Percentiles rank a stretch among this genome's conserved stretches.
These are phyloP conservation scores for Mus spretus DNA, from an alignment of 2,797 vertebrate genomes.

Conservation along the genomic window DNA sequence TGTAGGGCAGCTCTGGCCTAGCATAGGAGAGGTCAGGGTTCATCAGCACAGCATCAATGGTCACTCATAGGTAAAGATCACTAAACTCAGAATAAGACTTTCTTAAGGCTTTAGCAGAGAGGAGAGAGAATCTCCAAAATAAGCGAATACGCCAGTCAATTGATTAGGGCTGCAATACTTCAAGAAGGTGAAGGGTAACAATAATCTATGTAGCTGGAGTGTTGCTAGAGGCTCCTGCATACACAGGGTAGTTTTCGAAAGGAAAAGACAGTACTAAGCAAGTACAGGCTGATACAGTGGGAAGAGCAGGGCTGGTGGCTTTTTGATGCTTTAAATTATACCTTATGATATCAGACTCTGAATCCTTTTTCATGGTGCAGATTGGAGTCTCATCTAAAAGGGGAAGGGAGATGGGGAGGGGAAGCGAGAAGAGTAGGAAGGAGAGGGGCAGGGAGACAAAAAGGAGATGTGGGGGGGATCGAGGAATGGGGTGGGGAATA, in stretches of 20 bases:
- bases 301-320: not conserved
- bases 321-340: not conserved
- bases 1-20: not conserved
- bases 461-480: not conserved
- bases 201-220: not conserved
- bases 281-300: not conserved
- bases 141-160: not conserved
- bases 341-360: not conserved
- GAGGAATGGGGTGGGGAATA: not conserved
- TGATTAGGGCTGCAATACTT: slow-evolving; percentile 1
- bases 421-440: not conserved
- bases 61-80: not conserved
- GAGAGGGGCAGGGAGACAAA: not conserved
- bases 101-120: not conserved
- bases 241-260: not conserved
- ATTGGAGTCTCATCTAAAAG: not conserved
- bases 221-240: not conserved
- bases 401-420: not conserved
- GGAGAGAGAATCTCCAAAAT: slow-evolving; percentile 26
- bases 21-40: not conserved
- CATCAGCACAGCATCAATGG: not conserved
- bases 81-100: slow-evolving; percentile 15
- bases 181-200: slow-evolving; percentile 32
- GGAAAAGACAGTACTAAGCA: not conserved
- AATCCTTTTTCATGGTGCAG: not conserved